Conservation (phyloP, 2,113 vertebrate genomes). For the Mesoclemmys tuberculata region DNA sequence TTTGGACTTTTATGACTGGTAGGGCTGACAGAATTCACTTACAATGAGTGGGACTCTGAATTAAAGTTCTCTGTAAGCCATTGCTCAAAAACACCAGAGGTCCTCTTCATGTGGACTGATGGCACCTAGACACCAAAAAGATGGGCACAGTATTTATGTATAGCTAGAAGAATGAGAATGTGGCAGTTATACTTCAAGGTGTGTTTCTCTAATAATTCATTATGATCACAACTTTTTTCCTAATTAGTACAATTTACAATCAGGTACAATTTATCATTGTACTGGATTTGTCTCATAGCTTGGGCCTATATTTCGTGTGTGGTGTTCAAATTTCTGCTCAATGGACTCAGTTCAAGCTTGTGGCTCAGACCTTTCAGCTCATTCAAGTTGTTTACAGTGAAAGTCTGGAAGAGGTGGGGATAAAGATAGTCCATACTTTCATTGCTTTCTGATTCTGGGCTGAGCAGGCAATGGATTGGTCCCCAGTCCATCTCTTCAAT, state of each 20-base stretch:
- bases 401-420: background rate
- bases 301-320: background rate
- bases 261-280: background rate
- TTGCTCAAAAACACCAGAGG: background rate
- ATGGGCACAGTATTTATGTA: background rate
- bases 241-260: no score
- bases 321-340: background rate
- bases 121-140: background rate
- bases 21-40: background rate
- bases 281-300: background rate
- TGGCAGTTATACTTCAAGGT: background rate
- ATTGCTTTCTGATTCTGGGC: accelerated
- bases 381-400: background rate
- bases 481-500: accelerated
- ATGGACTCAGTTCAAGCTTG: background rate
- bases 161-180: background rate
- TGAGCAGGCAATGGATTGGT: accelerated
- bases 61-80: background rate
- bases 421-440: background rate
- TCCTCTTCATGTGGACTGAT: background rate
- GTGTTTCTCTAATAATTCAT: background rate
- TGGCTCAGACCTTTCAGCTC: background rate
- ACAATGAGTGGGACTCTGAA: accelerated
- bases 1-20: background rate
- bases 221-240: background rate